Evolutionary conservation across 2,797 vertebrate species (phyloP).

Genomic region (Phalanger gymnotis): DNA sequence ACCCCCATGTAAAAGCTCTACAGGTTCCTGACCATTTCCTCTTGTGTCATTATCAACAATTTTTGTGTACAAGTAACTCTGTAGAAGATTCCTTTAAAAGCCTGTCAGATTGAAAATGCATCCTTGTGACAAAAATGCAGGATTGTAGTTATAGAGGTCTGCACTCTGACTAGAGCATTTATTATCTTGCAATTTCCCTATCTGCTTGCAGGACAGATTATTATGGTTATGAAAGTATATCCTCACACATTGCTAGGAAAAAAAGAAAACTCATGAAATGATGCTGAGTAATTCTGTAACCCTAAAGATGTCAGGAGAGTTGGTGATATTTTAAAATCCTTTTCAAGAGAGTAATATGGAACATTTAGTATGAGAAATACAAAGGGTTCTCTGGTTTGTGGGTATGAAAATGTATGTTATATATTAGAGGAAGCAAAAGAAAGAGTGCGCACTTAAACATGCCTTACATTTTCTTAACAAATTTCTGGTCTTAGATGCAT

Average conservation of each 20-base stretch:
- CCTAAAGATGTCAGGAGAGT: neutral
- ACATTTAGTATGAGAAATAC: neutral
- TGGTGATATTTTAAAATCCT: neutral
- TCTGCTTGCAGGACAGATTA: neutral
- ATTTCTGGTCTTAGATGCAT: neutral
- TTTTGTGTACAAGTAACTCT: neutral
- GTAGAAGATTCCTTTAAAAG: neutral
- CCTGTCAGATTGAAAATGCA: neutral
- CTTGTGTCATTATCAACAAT: neutral
- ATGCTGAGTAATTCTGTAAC: neutral
- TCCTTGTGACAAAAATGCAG: neutral
- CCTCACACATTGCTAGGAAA: neutral
- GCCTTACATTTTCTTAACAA: neutral
- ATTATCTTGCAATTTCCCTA: neutral
- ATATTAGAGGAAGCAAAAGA: neutral
- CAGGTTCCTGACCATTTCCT: neutral
- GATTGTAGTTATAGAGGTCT: neutral
- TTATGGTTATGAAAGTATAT: accelerated
- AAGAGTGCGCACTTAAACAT: accelerated
- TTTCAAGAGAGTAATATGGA: accelerated
- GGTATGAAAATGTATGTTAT: accelerated
- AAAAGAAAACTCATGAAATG: neutral
- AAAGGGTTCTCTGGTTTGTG: neutral
- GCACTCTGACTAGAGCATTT: neutral
- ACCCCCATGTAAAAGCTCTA: neutral